Percentiles rank a stretch among this genome's conserved stretches.
These are phyloP conservation scores for Diprion similis DNA, from an alignment of 1,140 invertebrate genomes.

Conservation along the genomic window DNA sequence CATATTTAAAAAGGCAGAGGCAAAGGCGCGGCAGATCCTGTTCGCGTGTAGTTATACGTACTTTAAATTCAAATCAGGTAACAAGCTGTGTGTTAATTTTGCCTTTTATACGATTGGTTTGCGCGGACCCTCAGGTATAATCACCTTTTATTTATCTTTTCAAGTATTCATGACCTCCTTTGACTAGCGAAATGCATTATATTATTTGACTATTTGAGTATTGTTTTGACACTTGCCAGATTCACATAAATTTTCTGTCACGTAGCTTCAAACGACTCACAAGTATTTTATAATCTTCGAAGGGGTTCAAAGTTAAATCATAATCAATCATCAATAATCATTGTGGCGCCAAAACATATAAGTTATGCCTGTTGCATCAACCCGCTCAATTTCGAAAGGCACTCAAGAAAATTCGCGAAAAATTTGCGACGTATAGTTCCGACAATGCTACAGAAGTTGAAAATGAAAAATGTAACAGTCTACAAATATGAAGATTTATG, in stretches of 20 bases:
- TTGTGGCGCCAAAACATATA: too few species aligned
- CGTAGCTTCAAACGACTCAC: too few species aligned
- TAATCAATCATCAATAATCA: too few species aligned
- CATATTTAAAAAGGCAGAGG: background rate
- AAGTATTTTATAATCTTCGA: too few species aligned
- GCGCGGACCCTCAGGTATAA: too few species aligned
- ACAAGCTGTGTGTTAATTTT: too few species aligned
- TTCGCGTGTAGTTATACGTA: too few species aligned
- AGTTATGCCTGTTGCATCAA: background rate
- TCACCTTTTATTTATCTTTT: background rate
- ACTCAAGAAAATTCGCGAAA: background rate
- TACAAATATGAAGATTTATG: background rate
- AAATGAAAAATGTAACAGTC: background rate
- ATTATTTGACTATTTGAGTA: background rate
- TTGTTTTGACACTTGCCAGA: background rate
- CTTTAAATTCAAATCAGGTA: too few species aligned
- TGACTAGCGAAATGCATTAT: background rate
- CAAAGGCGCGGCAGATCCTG: too few species aligned
- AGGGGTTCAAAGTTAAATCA: too few species aligned
- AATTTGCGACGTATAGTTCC: background rate
- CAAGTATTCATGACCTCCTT: background rate
- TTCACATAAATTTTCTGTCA: too few species aligned
- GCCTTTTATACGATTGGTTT: too few species aligned
- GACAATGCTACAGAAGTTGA: background rate
- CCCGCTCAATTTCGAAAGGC: background rate